A percentile compares a stretch with the other conserved stretches of the same genome.
Evolutionary conservation across 1,140 invertebrate genomes (phyloP).

Genomic region (Lerema accius): DNA sequence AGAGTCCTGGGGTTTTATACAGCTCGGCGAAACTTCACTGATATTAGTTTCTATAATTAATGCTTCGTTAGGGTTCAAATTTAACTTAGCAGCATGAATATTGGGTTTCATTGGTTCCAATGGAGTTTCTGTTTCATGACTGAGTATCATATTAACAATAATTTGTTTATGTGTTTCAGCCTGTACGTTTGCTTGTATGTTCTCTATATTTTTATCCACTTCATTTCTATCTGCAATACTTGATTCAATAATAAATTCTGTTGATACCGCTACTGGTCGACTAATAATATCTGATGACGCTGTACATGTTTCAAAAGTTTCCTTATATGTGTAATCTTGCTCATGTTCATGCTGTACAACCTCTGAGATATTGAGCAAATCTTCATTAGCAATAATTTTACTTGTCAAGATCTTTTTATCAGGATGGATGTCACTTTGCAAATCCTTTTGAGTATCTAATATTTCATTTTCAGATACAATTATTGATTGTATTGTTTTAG

Average conservation of each 20-base stretch:
- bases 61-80: slow-evolving; percentile 55
- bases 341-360: slow-evolving; percentile 65
- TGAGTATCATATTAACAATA: slow-evolving; percentile 54
- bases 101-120: slow-evolving; percentile 42
- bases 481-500: slow-evolving; percentile 51
- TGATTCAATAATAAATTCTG: slow-evolving; percentile 55
- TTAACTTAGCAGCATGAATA: slow-evolving; percentile 41
- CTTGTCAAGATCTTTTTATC: slow-evolving; percentile 46
- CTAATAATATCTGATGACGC: slow-evolving; percentile 48
- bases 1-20: slow-evolving; percentile 36
- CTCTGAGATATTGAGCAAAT: slow-evolving; percentile 58
- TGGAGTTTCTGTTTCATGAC: slow-evolving; percentile 62
- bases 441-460: slow-evolving; percentile 58
- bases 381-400: slow-evolving; percentile 51
- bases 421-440: slow-evolving; percentile 46
- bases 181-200: slow-evolving; percentile 53
- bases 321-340: slow-evolving; percentile 42
- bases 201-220: slow-evolving; percentile 12
- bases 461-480: slow-evolving; percentile 57
- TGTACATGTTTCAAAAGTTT: slow-evolving; percentile 39
- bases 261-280: slow-evolving; percentile 57
- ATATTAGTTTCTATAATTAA: slow-evolving; percentile 56
- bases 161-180: slow-evolving; percentile 61
- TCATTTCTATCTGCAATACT: slow-evolving; percentile 45
- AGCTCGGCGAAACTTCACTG: slow-evolving; percentile 46